Evolutionary conservation across 2,113 vertebrate species (phyloP).

Genomic region (Cettia cetti): DNA sequence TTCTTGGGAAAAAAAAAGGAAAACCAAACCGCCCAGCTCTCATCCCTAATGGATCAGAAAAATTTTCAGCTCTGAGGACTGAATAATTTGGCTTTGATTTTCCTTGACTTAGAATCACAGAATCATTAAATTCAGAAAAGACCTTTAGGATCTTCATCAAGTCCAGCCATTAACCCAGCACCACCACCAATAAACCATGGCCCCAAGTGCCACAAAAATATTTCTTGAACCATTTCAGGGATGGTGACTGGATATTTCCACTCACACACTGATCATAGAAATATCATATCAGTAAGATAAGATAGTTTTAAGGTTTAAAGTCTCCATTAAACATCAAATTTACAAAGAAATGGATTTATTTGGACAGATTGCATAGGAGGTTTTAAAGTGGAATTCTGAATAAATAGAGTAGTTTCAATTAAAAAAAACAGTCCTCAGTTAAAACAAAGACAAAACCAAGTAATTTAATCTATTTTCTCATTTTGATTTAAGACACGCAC

Average conservation of each 20-base stretch:
- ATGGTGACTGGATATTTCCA: background rate
- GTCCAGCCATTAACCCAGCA: background rate
- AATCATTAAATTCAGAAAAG: background rate
- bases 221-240: background rate
- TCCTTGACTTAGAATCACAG: background rate
- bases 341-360: background rate
- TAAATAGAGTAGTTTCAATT: background rate
- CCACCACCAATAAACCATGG: accelerated
- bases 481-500: background rate
- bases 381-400: background rate
- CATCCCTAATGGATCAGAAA: background rate
- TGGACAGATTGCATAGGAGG: background rate
- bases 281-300: background rate
- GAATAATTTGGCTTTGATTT: background rate
- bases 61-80: background rate
- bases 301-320: background rate
- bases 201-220: too few relatives aligned
- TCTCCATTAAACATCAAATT: background rate
- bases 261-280: background rate
- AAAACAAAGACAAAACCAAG: background rate
- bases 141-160: too few relatives aligned
- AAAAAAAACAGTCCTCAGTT: background rate
- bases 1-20: background rate
- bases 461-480: background rate
- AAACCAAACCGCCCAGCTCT: too few relatives aligned